Conservation (phyloP, 2,888 invertebrate species). For the Nymphalis c-album region DNA sequence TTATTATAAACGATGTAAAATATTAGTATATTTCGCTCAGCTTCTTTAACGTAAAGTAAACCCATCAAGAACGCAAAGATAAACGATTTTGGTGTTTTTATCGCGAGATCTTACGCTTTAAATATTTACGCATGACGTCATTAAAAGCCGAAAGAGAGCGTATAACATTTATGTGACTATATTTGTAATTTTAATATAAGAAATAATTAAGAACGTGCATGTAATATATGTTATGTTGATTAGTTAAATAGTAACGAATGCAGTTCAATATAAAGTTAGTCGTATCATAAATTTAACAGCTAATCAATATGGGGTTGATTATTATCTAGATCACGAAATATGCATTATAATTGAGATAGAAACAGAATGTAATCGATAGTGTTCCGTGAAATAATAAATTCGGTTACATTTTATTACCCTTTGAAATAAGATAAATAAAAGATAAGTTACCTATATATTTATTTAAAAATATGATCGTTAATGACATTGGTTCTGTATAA, state of each 20-base stretch:
- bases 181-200: not conserved
- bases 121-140: conserved; percentile 2
- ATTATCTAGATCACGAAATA: too few species aligned
- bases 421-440: too few species aligned
- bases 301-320: too few species aligned
- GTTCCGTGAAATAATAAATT: conserved; percentile 1
- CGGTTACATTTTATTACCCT: not conserved
- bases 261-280: too few species aligned
- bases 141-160: not conserved
- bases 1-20: not conserved
- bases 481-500: too few species aligned
- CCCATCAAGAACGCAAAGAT: not conserved
- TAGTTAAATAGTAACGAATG: too few species aligned
- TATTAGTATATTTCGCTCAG: not conserved
- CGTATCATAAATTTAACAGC: too few species aligned
- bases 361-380: too few species aligned
- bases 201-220: not conserved
- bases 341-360: too few species aligned
- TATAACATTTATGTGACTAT: not conserved
- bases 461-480: too few species aligned
- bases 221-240: not conserved
- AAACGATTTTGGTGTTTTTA: not conserved
- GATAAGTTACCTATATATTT: too few species aligned
- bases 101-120: not conserved
- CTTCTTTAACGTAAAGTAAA: not conserved